Evolutionary conservation across 1,140 invertebrate genomes (phyloP).

Genomic region (Neodiprion fabricii): DNA sequence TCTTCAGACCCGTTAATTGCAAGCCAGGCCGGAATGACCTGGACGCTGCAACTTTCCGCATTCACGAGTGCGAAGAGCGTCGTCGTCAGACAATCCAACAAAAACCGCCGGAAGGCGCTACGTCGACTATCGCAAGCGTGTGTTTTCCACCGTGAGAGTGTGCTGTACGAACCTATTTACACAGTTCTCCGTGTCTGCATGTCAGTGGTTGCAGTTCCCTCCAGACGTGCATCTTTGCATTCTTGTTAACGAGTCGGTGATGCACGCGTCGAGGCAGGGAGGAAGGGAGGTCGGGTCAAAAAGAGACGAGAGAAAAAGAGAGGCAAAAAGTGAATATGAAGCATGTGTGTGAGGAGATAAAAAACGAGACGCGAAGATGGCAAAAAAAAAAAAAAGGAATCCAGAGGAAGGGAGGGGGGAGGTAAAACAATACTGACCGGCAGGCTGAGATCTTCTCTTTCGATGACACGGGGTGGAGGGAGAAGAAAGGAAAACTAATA

Average conservation of each 20-base stretch:
- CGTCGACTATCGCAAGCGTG: background rate
- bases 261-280: background rate
- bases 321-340: background rate
- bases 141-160: background rate
- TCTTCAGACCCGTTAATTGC: too few relatives aligned
- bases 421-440: too few relatives aligned
- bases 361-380: background rate
- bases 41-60: too few relatives aligned
- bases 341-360: background rate
- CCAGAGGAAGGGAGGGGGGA: too few relatives aligned
- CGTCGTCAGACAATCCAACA: background rate
- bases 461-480: too few relatives aligned
- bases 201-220: background rate
- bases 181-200: background rate
- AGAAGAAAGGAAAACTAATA: too few relatives aligned
- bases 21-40: too few relatives aligned
- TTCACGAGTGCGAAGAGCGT: background rate
- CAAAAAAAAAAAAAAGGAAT: background rate
- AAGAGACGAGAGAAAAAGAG: background rate
- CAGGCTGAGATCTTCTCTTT: background rate
- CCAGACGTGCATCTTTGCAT: slow-evolving; percentile 5
- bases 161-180: background rate
- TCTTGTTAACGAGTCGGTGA: background rate
- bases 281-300: background rate
- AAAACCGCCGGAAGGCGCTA: background rate